Evolutionary conservation across 2,888 invertebrate species (phyloP).

Genomic region (Asteroscopus sphinx): DNA sequence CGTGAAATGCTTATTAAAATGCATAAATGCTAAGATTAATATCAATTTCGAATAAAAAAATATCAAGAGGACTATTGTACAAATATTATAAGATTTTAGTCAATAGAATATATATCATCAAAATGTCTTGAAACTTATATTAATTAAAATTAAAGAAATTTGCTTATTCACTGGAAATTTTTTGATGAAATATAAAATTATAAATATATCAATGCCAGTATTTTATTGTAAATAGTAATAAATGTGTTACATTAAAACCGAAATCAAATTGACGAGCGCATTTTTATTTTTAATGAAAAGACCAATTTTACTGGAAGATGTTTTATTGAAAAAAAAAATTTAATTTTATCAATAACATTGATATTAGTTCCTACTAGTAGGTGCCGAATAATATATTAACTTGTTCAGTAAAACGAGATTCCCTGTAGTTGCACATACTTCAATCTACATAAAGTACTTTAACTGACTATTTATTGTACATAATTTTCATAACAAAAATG

Average conservation of each 20-base stretch:
- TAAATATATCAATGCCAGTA: slow-evolving; percentile 86
- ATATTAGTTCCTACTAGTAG: slow-evolving; percentile 76
- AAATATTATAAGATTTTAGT: slow-evolving; percentile 74
- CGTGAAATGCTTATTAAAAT: slow-evolving; percentile 52
- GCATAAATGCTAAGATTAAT: slow-evolving; percentile 56
- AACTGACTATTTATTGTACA: slow-evolving; percentile 51
- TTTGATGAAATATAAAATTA: slow-evolving; percentile 69
- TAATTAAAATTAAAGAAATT: slow-evolving; percentile 42
- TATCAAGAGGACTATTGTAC: slow-evolving; percentile 68
- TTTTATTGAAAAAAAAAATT: slow-evolving; percentile 87
- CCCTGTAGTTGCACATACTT: slow-evolving; percentile 86
- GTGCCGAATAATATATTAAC: slow-evolving; percentile 76
- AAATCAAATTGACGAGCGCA: slow-evolving; percentile 72
- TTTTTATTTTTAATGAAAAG: slow-evolving; percentile 67
- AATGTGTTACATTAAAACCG: slow-evolving; percentile 86
- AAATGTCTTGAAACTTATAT: slow-evolving; percentile 54
- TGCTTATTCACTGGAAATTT: slow-evolving; percentile 58
- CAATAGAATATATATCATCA: slow-evolving; percentile 61
- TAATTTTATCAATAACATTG: slow-evolving; percentile 80
- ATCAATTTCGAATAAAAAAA: slow-evolving; percentile 48
- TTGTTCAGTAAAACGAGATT: slow-evolving; percentile 78
- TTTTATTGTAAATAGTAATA: slow-evolving; percentile 87
- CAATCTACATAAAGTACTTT: slow-evolving; percentile 61
- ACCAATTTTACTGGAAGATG: slow-evolving; percentile 66
- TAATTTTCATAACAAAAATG: slow-evolving; percentile 48